Base-by-base conservation (phyloP, 2,888 invertebrate genomes). In the Drosophila heteroneura region DNA sequence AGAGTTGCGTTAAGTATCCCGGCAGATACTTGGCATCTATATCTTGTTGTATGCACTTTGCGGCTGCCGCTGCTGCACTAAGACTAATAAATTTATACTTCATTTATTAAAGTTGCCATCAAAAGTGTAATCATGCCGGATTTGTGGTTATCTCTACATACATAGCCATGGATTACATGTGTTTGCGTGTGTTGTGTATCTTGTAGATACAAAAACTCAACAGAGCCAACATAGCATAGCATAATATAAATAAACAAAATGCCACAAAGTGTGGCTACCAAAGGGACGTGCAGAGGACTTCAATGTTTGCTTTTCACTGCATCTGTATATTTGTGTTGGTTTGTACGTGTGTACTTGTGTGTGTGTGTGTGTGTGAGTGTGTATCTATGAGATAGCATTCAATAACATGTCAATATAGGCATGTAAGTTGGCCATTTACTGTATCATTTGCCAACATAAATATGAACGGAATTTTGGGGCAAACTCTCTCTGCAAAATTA, bases 41-140 rank as follows among this genome's bases (percentile, higher is more conserved):
- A 67, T 58, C 41, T 32, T 54, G 61, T 56, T 69, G 74, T 54
- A 67, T 72, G 80, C 80, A 81, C 72, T 79, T 79, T 81, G 80
- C 62, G 80, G 80, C 64, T 66, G 60, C 58, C 30, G 53, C 35
- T 65, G 71, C 63, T 60, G 60, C 70, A 81, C 66, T 69, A 54
- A 74, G 71, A 78, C 76, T 78, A 83, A 84, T 82, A 84, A 80
- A 83, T 83, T 74, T 82, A 60, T 74, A 83, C 82, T 83, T 83
- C 83, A 83, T 83, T 83, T 83, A 82, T 83, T 83, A 83, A 83
- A 83, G 85, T 84, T 82, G 74, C 75, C 74, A 83, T 83, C 85
- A 84, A 80, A 83, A 82, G 85, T 83, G 77, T 83, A 83, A 83
- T 83, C 85, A 82, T 76, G 74, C 82, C 80, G 83, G 83, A 83